Evolutionary conservation across 1,140 invertebrate species (phyloP), one percentile per base, ranked within the genome.

Genomic region (Drosophila lini): DNA sequence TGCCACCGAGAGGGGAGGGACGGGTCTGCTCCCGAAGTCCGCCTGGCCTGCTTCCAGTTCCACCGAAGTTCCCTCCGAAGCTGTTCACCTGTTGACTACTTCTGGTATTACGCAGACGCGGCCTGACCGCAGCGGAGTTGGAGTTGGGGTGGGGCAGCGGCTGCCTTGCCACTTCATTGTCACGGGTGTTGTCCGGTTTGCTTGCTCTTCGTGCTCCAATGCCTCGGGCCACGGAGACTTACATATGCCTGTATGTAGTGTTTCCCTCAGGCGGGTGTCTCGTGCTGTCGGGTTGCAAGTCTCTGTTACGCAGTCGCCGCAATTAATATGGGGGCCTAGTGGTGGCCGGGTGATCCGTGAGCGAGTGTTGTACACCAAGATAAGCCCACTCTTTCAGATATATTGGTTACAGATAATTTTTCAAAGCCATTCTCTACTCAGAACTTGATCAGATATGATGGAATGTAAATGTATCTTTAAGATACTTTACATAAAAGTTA

Each of bases 81-180:
- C 62, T 89, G 83, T 69, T 89, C 83, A 89, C 84, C 80, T 80
- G 83, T 80, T 88, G 76, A 89, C 80, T 78, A 89, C 83, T 88
- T 88, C 83, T 88, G 83, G 83, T 88, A 88, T 88, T 88, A 88
- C 83, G 83, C 83, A 84, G 80, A 55, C 71, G 48, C 25, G 7
- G 19, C 31, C 32, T n/a, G 40, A 64, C 32, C 42, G 41, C 41
- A n/a, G 45, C 25, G 22, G 56, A 44, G 40, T 38, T 42, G 64
- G 45, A 15, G 62, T 52, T 36, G 61, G 25, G 44, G 11, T 38
- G 57, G 62, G 16, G 10, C 11, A 13, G 11, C 1, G 22, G 22
- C 65, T 65, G 65, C 41, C 45, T 71, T 76, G 64, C 65, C 57
- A 56, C 63, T 68, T 84, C 80, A 89, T 65, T 88, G 80, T 88